A percentile compares a stretch with the other conserved stretches of the same genome.
Conservation (phyloP, 2,797 vertebrate species). For the Peromyscus nudipes region DNA sequence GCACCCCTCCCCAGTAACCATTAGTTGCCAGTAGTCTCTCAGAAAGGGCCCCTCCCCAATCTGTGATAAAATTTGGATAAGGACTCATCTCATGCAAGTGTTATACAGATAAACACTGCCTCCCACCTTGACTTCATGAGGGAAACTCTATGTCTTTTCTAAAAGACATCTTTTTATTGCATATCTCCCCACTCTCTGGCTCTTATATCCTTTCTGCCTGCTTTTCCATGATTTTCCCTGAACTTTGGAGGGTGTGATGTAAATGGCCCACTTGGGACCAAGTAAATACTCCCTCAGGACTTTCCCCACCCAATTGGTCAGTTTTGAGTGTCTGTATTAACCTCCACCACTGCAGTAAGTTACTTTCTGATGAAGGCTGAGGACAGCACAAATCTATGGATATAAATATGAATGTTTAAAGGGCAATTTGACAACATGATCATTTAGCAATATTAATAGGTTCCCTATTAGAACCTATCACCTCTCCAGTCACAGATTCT, state of each 20-base stretch:
- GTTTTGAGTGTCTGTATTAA: background rate
- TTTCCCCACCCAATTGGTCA: background rate
- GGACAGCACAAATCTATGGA: background rate
- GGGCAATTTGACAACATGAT: background rate
- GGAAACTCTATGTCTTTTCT: background rate
- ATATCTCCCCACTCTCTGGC: background rate
- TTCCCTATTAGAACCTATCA: no score
- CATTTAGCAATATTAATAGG: background rate
- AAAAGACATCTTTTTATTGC: background rate
- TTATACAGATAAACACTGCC: background rate
- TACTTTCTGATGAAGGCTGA: background rate
- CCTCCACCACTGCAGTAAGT: background rate
- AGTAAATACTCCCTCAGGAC: no score
- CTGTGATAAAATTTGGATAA: no score
- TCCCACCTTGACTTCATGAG: no score
- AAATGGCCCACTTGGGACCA: background rate
- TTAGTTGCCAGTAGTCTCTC: background rate
- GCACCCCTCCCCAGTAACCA: background rate
- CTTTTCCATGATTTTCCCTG: background rate
- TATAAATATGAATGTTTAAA: background rate
- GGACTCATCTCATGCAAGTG: no score
- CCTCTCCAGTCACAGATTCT: background rate
- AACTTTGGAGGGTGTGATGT: background rate
- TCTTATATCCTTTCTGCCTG: background rate
- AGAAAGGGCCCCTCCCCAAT: background rate